A percentile compares a stretch with the other conserved stretches of the same genome.
Evolutionary conservation across 1,140 invertebrate genomes (phyloP).

Genomic region (Apis laboriosa): DNA sequence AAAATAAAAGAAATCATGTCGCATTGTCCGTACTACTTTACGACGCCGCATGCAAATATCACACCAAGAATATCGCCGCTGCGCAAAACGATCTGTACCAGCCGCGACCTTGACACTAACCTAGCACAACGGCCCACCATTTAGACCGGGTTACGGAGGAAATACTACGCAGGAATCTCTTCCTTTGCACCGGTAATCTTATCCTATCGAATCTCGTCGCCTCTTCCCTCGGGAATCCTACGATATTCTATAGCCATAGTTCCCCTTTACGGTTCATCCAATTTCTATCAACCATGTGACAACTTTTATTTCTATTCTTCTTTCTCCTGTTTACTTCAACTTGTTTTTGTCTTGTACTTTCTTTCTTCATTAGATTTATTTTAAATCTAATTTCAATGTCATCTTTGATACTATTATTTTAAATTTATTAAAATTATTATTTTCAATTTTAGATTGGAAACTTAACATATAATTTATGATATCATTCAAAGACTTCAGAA

Average conservation of each 20-base stretch:
- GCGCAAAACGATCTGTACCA: conserved; percentile 10
- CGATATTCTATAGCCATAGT: not conserved
- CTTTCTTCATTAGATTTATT: not conserved
- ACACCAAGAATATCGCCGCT: not conserved
- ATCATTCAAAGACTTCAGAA: not conserved
- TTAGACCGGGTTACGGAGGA: conserved; percentile 45
- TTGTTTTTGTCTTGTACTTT: not conserved
- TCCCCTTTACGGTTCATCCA: not conserved
- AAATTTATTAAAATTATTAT: too few relatives aligned
- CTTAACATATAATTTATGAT: not conserved
- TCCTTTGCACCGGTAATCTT: conserved; percentile 41
- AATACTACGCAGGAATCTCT: conserved; percentile 38
- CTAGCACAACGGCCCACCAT: conserved; percentile 38
- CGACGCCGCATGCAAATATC: conserved; percentile 12
- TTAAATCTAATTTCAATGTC: not conserved
- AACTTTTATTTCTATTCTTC: not conserved
- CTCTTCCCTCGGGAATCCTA: conserved; percentile 5
- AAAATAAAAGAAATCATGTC: not conserved
- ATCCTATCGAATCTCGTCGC: conserved; percentile 2
- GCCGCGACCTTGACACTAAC: conserved; percentile 65
- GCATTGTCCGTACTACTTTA: not conserved
- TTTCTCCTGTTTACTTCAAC: not conserved
- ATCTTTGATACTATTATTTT: too few relatives aligned
- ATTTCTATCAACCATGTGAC: not conserved
- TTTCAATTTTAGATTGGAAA: not conserved